A percentile compares a stretch with the other conserved stretches of the same genome.
Conservation (phyloP, 2,797 vertebrate species). For the Oryzias dopingdopingensis region DNA sequence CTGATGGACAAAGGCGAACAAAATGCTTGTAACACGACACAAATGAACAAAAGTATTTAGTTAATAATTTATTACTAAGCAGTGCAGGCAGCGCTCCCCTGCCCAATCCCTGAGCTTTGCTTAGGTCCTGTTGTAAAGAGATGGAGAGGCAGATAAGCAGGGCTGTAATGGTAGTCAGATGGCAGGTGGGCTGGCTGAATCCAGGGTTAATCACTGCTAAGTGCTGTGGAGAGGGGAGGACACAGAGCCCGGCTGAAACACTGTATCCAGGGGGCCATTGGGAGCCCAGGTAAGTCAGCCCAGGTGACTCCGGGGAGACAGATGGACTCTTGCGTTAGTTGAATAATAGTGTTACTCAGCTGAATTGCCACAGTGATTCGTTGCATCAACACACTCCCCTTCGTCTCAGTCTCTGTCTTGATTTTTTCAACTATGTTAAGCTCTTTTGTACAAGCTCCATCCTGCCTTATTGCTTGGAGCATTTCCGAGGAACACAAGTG, state of each 20-base stretch:
- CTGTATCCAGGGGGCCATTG: constrained; percentile 73
- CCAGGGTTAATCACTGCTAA: constrained; percentile 84
- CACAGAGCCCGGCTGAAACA: constrained; percentile 69
- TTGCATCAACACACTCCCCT: constrained; percentile 55
- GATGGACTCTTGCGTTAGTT: constrained; percentile 46
- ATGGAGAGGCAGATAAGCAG: constrained; percentile 79
- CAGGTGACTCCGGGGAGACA: constrained; percentile 66
- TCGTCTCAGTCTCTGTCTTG: constrained; percentile 40
- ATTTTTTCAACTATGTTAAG: constrained; percentile 63
- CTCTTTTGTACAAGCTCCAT: constrained; percentile 64
- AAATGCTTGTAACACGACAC: constrained; percentile 84
- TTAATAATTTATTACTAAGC: constrained; percentile 86
- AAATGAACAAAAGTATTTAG: constrained; percentile 85
- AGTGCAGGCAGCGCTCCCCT: constrained; percentile 68
- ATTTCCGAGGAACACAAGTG: constrained; percentile 70
- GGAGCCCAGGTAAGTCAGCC: constrained; percentile 69
- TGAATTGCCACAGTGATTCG: constrained; percentile 58
- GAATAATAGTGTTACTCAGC: constrained; percentile 66
- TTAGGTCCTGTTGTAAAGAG: constrained; percentile 76
- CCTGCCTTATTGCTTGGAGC: constrained; percentile 65
- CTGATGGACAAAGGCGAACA: constrained; percentile 65
- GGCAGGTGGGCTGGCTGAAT: constrained; percentile 80
- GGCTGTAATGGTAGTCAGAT: constrained; percentile 82
- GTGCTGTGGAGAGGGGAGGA: constrained; percentile 78
- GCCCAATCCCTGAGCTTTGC: constrained; percentile 66